A percentile compares a stretch with the other conserved stretches of the same genome.
Evolutionary conservation across 2,888 invertebrate genomes (phyloP).

Genomic region (Eupithecia dodoneata): DNA sequence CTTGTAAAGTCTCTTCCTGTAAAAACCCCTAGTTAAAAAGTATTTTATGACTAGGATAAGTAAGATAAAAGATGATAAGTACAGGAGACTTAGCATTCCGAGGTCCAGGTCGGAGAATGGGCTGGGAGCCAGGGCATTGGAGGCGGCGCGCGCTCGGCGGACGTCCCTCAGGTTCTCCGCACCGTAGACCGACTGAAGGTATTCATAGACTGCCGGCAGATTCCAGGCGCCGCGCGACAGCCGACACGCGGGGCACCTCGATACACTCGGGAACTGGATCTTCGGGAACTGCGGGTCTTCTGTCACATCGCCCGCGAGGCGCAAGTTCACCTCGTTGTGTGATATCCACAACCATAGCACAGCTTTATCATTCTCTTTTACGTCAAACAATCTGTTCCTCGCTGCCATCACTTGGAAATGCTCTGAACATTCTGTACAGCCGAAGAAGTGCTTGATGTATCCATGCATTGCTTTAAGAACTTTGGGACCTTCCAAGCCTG

Average conservation of each 20-base stretch:
- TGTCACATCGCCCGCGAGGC: constrained; percentile 92
- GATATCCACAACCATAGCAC: constrained; percentile 97
- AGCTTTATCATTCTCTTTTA: constrained; percentile 88
- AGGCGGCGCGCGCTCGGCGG: constrained; percentile 54
- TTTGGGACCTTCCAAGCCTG: constrained; percentile 84
- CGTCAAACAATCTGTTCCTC: constrained; percentile 87
- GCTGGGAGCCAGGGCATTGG: constrained; percentile 59
- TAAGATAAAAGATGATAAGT: constrained; percentile 89
- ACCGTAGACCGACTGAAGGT: constrained; percentile 83
- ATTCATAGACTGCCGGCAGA: constrained; percentile 85
- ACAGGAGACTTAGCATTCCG: constrained; percentile 90
- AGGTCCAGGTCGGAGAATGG: constrained; percentile 88
- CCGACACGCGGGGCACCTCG: constrained; percentile 88
- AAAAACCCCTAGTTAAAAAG: constrained; percentile 88
- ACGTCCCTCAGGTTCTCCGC: constrained; percentile 59
- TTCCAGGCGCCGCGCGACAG: constrained; percentile 85
- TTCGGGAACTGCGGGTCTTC: constrained; percentile 97
- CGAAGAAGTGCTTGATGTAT: constrained; percentile 96
- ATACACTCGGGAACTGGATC: constrained; percentile 91
- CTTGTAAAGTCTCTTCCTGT: constrained; percentile 89
- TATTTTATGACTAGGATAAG: constrained; percentile 90
- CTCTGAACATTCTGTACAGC: constrained; percentile 94
- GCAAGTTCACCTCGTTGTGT: constrained; percentile 96
- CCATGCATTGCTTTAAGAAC: constrained; percentile 93
- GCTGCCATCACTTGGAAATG: constrained; percentile 95